These are phyloP conservation scores for Nomada lathburiana DNA, from an alignment of 2,888 invertebrate genomes.

Conservation along the genomic window DNA sequence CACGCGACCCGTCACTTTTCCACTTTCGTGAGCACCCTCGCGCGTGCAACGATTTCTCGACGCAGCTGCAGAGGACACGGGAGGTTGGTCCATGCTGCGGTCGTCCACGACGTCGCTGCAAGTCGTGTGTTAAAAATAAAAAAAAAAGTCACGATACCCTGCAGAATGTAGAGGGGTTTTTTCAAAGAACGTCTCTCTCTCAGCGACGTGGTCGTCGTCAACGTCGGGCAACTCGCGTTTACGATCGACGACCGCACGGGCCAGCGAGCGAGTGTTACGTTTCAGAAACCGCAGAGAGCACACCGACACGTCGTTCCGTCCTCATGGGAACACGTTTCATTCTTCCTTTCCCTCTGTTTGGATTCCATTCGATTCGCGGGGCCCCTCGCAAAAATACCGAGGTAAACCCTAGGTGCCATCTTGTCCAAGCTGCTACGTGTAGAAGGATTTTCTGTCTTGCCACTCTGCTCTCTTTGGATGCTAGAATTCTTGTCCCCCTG, in stretches of 20 bases:
- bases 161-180: background rate
- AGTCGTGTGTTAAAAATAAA: constrained; percentile 62
- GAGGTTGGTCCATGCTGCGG: constrained; percentile 28
- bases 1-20: constrained; percentile 35
- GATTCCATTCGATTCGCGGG: constrained; percentile 40
- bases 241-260: constrained; percentile 68
- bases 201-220: constrained; percentile 49
- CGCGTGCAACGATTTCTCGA: constrained; percentile 29
- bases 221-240: constrained; percentile 57
- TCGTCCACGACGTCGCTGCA: constrained; percentile 47
- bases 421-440: background rate
- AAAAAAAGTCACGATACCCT: constrained; percentile 35
- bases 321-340: constrained; percentile 63
- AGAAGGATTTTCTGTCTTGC: constrained; percentile 10
- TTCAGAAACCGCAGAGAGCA: constrained; percentile 73
- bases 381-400: constrained; percentile 18
- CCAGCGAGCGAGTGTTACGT: constrained; percentile 67
- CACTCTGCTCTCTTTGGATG: background rate
- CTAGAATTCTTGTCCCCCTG: background rate
- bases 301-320: constrained; percentile 49
- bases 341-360: constrained; percentile 50
- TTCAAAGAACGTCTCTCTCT: constrained; percentile 43
- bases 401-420: background rate
- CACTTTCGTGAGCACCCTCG: constrained; percentile 44
- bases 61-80: constrained; percentile 33